Evolutionary conservation across 30 jellyfish, hydroid and myxozoan genomes (phyloP), one percentile per base, ranked within the genome.

Genomic region (Aurelia sp.): DNA sequence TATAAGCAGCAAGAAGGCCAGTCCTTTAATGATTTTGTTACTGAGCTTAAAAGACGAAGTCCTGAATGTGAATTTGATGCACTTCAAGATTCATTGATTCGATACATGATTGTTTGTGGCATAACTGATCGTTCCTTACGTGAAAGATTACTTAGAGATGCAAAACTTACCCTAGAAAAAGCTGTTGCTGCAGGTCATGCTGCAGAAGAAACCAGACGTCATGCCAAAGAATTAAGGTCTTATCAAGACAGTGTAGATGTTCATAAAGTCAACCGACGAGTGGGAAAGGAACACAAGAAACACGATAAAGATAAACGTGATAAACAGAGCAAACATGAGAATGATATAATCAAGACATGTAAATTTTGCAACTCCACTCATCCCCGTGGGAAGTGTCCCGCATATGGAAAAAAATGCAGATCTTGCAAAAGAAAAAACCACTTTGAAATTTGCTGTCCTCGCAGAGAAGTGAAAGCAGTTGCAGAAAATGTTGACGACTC

Each of bases 41-140:
- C 90, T 21, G 85, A 86, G 77, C 85, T 86, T 18, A 85, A 59
- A 53, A 40, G 75, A 76, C 48, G 73, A 1, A 40, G 75, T 74
- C 1, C 89, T 85, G 85, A 85, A 35, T 86, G 95, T 66, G 90
- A 86, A 64, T 74, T 86, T 86, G 85, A 58, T 60, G 24, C 52
- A 30, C 72, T 84, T 60, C 72, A 71, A 21, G 86, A 84, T 63
- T 57, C 88, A 15, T 53, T 84, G 16, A 47, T 72, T 33, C 13
- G 51, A 58, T 82, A 71, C 67, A 71, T 71, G 82, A 71, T 84
- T 33, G 33, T 58, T 71, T 81, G 86, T 65, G 91, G 91, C 59
- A 66, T 68, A 65, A 13, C 19, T 81, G 86, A 81, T 19, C 21
- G 55, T 66, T 19, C 52, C 30, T 48, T 65, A 13, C 86, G 62